Conservation (phyloP, 2,113 vertebrate species). For the Atherinomorus stipes region DNA sequence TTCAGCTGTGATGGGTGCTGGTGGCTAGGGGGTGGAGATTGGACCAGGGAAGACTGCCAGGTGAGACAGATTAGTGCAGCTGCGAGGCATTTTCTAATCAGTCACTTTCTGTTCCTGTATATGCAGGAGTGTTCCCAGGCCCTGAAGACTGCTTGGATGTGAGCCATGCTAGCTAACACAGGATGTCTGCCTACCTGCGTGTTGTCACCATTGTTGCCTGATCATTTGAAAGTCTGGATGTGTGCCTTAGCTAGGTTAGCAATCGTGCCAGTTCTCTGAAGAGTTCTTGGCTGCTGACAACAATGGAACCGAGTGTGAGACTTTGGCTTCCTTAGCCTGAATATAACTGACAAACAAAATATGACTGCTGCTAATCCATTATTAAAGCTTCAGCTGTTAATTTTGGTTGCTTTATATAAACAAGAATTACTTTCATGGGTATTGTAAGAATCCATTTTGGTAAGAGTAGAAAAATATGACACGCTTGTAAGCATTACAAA, state of each 20-base stretch:
- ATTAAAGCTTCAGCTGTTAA: no score
- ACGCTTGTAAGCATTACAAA: no score
- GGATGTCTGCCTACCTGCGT: background rate
- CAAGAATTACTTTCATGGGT: no score
- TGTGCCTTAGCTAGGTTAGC: background rate
- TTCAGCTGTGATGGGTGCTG: background rate
- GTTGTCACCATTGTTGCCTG: background rate
- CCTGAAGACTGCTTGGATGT: background rate
- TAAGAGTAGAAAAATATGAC: no score
- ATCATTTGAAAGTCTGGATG: background rate
- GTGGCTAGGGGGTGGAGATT: background rate
- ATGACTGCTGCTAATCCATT: background rate
- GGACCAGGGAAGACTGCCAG: background rate
- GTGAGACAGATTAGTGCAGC: conserved; percentile 8
- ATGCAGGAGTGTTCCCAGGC: background rate
- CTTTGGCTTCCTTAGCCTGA: background rate
- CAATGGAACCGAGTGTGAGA: no score
- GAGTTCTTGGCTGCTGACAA: background rate
- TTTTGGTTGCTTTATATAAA: no score
- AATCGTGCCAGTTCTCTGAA: background rate
- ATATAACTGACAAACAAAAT: background rate
- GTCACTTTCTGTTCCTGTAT: background rate
- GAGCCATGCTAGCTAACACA: background rate
- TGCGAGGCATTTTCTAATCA: conserved; percentile 12
- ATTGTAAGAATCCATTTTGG: no score